Evolutionary conservation across 1,140 invertebrate genomes (phyloP), one percentile per base, ranked within the genome.

Genomic region (Dufourea novaeangliae): DNA sequence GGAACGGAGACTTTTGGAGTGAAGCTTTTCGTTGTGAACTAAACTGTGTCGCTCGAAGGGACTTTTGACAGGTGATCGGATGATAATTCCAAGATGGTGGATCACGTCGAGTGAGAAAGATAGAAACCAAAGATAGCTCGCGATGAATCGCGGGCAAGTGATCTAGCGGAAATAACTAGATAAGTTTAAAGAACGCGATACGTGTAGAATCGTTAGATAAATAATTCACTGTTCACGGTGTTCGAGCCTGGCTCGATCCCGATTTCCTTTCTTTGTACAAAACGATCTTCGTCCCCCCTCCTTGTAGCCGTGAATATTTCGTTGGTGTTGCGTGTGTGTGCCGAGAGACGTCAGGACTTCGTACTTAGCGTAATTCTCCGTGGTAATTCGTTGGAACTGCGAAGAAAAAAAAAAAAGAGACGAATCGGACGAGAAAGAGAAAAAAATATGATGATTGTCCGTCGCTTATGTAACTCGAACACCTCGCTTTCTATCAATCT

Each of bases 51-150:
- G n/a, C 8, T 14, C 7, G 6, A 22, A 50, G 5, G 6, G 34
- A 37, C 34, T 37, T 37, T 37, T 5, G n/a, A n/a, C n/a, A 5
- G 34, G 34, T 37, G 34, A 37, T 44, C 12, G 12, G 41, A 46
- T 5, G 17, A 46, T 20, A 7, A n/a, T 1, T 6, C 20, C 44
- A 46, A 46, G 44, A 46, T 46, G 44, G 44, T 20, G 44, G 44
- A 5, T 20, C 12, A 1, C 25, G 25, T 11, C 22, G 29, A 14
- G 20, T 5, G 17, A 32, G 14, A 3, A n/a, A 39, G 22, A 37
- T 22, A n/a, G 34, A 78, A 67, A 83, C 79, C 69, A 78, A 73
- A 79, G 72, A 82, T 54, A 44, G 20, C 14, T 69, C 64, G 46
- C 54, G 73, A 69, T 34, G 46, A 27, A 20, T 63, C 32, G 27